phyloP scores from a whole-genome alignment of 1,140 invertebrate species.

The Coboldia fuscipes region DNA sequence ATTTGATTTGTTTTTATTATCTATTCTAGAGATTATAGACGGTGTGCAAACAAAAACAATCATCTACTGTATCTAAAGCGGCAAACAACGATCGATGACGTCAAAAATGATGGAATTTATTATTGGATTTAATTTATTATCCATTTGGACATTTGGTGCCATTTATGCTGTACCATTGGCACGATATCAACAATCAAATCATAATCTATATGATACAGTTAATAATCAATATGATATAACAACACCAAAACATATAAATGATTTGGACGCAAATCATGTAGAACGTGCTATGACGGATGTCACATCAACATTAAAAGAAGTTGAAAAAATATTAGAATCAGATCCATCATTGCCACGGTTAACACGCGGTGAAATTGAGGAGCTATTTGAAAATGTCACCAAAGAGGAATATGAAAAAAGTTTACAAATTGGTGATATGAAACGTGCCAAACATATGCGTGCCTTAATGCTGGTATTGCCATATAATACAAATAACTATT shows the following conservation, averaged over 20 bases:
- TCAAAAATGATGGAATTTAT: too few species aligned
- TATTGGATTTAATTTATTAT: too few species aligned
- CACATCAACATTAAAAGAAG: slow-evolving; percentile 27
- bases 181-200: too few species aligned
- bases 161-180: too few species aligned
- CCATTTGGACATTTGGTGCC: too few species aligned
- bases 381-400: slow-evolving; percentile 30
- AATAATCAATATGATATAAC: too few species aligned
- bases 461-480: slow-evolving; percentile 32
- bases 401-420: slow-evolving; percentile 19
- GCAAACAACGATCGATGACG: too few species aligned
- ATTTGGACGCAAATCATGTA: background rate
- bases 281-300: background rate
- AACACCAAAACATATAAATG: background rate
- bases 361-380: slow-evolving; percentile 27
- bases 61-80: too few species aligned
- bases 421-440: slow-evolving; percentile 18
- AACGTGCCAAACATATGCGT: slow-evolving; percentile 25
- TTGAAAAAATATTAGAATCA: slow-evolving; percentile 26
- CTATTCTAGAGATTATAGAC: too few species aligned
- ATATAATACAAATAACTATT: slow-evolving; percentile 24
- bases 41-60: too few species aligned
- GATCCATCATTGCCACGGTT: slow-evolving; percentile 28
- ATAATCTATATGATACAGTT: too few species aligned
- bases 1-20: too few species aligned